phyloP scores from a whole-genome alignment of 53 echinoderm and acorn worm species.

The Actinopyga echinites region DNA sequence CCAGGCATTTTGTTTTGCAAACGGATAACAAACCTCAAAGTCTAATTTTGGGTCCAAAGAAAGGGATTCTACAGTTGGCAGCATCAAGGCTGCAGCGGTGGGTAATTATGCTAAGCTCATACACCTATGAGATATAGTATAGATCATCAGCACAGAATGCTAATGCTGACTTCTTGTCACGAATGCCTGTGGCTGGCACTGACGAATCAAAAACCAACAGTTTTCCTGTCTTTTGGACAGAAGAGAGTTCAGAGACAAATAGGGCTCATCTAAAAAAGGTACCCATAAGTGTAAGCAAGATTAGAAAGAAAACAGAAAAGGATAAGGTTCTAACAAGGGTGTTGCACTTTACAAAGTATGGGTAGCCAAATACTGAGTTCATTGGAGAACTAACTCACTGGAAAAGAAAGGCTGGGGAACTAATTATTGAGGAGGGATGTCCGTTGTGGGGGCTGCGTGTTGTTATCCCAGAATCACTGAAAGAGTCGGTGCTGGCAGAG shows the following conservation, averaged over 20 bases:
- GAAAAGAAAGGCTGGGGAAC: neutral
- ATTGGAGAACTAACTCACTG: neutral
- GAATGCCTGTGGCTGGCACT: neutral
- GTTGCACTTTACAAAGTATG: neutral
- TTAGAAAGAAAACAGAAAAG: neutral
- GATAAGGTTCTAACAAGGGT: neutral
- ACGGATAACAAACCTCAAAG: neutral
- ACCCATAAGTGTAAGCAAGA: neutral
- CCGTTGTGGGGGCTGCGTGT: neutral
- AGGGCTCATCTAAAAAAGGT: neutral
- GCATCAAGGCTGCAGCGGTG: neutral
- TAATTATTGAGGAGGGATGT: slow-evolving; percentile 35
- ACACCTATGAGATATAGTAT: neutral
- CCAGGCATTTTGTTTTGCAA: neutral
- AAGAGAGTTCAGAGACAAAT: neutral
- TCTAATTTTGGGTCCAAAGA: neutral
- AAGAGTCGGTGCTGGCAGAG: neutral
- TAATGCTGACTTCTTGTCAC: no score
- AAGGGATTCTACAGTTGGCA: neutral
- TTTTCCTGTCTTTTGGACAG: neutral
- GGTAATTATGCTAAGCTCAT: neutral
- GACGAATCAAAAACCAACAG: neutral
- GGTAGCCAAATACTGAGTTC: neutral
- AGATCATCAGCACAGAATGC: no score
- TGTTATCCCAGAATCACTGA: no score